Evolutionary conservation across 2,113 vertebrate species (phyloP), one percentile per base, ranked within the genome.

Genomic region (Phyllostomus hastatus): DNA sequence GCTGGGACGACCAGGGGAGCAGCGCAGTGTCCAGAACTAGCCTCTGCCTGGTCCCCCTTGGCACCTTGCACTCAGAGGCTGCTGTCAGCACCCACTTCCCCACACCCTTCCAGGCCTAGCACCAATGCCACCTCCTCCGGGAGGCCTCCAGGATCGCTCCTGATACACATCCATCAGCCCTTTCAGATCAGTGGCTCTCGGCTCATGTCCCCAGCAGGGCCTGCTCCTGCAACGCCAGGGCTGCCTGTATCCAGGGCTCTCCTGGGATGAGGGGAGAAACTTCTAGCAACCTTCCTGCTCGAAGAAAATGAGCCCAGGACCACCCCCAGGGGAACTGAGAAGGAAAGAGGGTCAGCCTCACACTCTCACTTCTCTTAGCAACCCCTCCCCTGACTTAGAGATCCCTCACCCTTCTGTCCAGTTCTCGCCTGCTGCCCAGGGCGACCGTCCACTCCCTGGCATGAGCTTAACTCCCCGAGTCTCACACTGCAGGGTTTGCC

Each of bases 391-490:
- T 16, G 28, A 64, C 16, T 50, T 41, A 35, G 11, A 11, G 76
- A 57, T 8, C 50, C n/a, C n/a, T 66, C 38, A 24, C 28, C 54
- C 76, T 67, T 64, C 81, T 17, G 7, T 76, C 43, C 11, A 15
- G 35, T 8, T 57, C 22, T 52, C 72, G 61, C 17, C 8, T 31
- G 26, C 26, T 2, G 20, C 43, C 35, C 35, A 28, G 61, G 31
- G 69, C 2, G 28, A 70, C 26, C 12, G 28, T 0, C 3, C 2
- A 24, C 6, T 88, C 10, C 57, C 33, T 72, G 0, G 10, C 0
- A 38, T 20, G 33, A n/a, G 41, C 12, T 33, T 67, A 7, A 35
- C 11, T 48, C 82, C 38, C 64, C 61, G 15, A n/a, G 11, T 73
- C 72, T 61, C 52, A 8, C 5, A n/a, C 28, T 15, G 14, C 24